A percentile compares a stretch with the other conserved stretches of the same genome.
Evolutionary conservation across 92 coral and sea anemone species (phyloP).

Genomic region (Parazoanthus swiftii): DNA sequence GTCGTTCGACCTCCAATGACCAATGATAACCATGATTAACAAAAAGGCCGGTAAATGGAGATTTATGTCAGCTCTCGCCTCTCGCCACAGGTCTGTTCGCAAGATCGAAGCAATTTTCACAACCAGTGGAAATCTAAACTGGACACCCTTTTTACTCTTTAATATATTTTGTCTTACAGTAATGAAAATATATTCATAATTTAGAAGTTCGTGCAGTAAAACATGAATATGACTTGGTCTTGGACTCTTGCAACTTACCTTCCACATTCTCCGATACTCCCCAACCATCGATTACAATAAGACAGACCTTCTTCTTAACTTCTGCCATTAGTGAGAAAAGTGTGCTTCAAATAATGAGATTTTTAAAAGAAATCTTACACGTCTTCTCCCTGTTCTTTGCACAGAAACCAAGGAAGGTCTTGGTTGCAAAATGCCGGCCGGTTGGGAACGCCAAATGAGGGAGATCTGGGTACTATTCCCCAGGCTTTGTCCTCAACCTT

Average conservation of each 20-base stretch:
- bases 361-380: background rate
- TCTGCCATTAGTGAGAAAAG: slow-evolving; percentile 46
- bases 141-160: too few relatives aligned
- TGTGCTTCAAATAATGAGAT: background rate
- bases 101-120: too few relatives aligned
- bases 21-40: too few relatives aligned
- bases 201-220: slow-evolving; percentile 10
- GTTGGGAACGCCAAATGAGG: background rate
- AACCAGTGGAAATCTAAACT: too few relatives aligned
- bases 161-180: background rate
- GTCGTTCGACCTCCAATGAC: too few relatives aligned
- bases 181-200: background rate
- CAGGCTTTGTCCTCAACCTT: background rate
- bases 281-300: slow-evolving; percentile 98
- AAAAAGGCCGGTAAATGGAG: too few relatives aligned
- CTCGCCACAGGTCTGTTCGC: too few relatives aligned
- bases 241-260: slow-evolving; percentile 53
- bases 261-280: slow-evolving; percentile 82
- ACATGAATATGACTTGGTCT: background rate
- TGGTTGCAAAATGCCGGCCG: background rate
- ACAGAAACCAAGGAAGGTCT: too few relatives aligned
- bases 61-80: too few relatives aligned
- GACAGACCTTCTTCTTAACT: slow-evolving; percentile 80
- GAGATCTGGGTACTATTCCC: background rate
- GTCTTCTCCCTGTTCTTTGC: background rate